Evolutionary conservation across 1,140 invertebrate genomes (phyloP).

Genomic region (Berghia stephanieae): DNA sequence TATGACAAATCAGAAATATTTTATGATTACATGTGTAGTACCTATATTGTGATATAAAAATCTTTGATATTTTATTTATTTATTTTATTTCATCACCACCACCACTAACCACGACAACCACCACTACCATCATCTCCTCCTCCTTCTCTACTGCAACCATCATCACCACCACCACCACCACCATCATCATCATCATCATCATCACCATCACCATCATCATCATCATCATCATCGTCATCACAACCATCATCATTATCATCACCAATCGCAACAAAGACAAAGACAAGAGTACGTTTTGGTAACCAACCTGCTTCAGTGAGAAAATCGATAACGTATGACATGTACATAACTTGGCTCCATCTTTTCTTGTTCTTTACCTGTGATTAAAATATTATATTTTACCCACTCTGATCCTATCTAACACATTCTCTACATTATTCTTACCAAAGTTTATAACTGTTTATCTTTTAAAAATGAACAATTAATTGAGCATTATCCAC

Average conservation of each 20-base stretch:
- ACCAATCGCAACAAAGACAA: no score
- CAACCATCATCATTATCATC: not conserved
- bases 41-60: no score
- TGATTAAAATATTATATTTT: no score
- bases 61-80: no score
- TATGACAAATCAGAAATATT: no score
- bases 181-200: not conserved
- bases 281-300: not conserved
- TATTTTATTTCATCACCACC: not conserved
- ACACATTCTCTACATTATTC: no score
- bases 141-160: not conserved
- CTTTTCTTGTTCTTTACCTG: constrained; percentile 63
- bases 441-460: no score
- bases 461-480: no score
- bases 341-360: constrained; percentile 64
- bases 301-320: constrained; percentile 41
- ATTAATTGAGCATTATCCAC: no score
- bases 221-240: constrained; percentile 2
- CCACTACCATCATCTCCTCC: not conserved
- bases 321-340: constrained; percentile 61
- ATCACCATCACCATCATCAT: not conserved
- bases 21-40: no score
- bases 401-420: no score
- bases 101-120: not conserved
- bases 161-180: not conserved